Evolutionary conservation across 2,888 invertebrate genomes (phyloP).

Genomic region (Ischnus inquisitorius): DNA sequence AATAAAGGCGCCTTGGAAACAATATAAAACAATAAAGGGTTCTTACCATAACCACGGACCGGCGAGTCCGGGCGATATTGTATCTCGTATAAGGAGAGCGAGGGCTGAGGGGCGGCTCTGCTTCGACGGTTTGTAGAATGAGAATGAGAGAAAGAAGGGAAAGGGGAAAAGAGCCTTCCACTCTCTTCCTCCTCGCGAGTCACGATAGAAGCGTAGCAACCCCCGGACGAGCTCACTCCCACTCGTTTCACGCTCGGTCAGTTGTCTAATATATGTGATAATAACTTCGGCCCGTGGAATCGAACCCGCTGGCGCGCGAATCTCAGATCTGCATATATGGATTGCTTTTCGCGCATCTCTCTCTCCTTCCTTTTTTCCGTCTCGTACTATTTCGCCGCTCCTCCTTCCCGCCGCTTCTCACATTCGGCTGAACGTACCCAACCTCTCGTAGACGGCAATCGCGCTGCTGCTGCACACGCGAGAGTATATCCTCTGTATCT

Average conservation of each 20-base stretch:
- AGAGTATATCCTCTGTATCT: constrained; percentile 80
- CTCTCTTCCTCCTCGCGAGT: constrained; percentile 34
- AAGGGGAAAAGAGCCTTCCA: constrained; percentile 58
- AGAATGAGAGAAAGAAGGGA: constrained; percentile 63
- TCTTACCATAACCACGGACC: constrained; percentile 82
- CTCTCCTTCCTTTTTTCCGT: constrained; percentile 40
- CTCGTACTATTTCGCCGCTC: neutral
- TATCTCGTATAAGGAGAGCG: constrained; percentile 76
- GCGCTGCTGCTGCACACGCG: constrained; percentile 58
- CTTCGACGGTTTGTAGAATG: constrained; percentile 54
- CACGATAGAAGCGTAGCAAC: constrained; percentile 13
- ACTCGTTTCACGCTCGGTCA: constrained; percentile 77
- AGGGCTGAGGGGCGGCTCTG: neutral
- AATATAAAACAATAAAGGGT: constrained; percentile 85
- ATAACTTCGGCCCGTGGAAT: constrained; percentile 81
- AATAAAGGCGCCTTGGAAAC: constrained; percentile 83
- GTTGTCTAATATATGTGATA: constrained; percentile 84
- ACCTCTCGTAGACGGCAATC: constrained; percentile 50
- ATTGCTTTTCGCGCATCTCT: constrained; percentile 76
- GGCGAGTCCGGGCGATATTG: constrained; percentile 78
- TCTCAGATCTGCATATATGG: constrained; percentile 83
- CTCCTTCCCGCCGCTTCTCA: constrained; percentile 45
- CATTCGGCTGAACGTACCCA: constrained; percentile 37
- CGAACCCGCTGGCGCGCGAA: constrained; percentile 81
- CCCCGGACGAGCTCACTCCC: constrained; percentile 63